Evolutionary conservation across 2,888 invertebrate species (phyloP).

Genomic region (Amphipoea lucens): DNA sequence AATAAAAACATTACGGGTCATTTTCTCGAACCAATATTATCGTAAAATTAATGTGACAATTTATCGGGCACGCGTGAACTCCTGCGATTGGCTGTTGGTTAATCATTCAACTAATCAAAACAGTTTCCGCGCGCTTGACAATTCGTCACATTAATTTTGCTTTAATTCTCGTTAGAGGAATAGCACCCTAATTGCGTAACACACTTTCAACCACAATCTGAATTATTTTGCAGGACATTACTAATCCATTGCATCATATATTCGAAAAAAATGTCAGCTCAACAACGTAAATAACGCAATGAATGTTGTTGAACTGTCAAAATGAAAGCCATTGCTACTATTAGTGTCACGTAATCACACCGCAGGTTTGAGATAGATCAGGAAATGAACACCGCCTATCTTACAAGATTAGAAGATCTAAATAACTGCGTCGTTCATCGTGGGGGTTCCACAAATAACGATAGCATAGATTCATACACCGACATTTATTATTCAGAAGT

Average conservation of each 20-base stretch:
- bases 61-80: not conserved
- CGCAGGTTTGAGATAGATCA: not conserved
- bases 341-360: not conserved
- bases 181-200: not conserved
- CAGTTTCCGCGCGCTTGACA: not conserved
- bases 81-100: not conserved
- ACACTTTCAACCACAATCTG: not conserved
- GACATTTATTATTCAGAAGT: constrained; percentile 25
- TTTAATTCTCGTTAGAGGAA: not conserved
- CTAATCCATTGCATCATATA: not conserved
- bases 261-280: not conserved
- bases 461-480: not conserved
- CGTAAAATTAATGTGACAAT: not conserved
- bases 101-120: not conserved
- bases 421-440: not conserved
- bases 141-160: not conserved
- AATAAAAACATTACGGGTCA: not conserved
- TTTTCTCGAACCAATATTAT: not conserved
- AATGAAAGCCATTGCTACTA: not conserved
- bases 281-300: not conserved
- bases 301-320: not conserved
- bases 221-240: not conserved
- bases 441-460: constrained; percentile 18
- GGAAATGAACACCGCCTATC: constrained; percentile 7
- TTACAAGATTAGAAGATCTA: constrained; percentile 20